Base-by-base conservation (phyloP, 2,888 invertebrate genomes). In the Drosophila trichaetosa region DNA sequence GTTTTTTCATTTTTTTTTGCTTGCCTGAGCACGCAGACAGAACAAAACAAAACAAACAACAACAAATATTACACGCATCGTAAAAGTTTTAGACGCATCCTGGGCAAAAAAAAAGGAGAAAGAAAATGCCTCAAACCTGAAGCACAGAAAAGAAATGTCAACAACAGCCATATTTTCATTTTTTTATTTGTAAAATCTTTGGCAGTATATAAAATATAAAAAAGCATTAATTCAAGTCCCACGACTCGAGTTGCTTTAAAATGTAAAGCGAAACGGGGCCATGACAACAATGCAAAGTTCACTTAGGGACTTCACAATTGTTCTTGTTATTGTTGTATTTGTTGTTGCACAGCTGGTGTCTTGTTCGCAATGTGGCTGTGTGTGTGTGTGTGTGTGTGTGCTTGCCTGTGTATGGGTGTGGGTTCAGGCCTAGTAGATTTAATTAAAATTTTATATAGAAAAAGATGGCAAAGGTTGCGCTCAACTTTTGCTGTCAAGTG, bases 221-320 rank as follows among this genome's bases (percentile, higher is more conserved):
- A 33, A 66, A 72, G 75, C 76, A 85, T 89, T 89, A 86, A 85
- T 89, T 85, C 85, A 89, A 89, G 88, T 85, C 61, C 57, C 38
- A 58, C 58, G 80, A 53, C 75, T 73, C 67, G 52, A 82, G 68
- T 71, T 85, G 73, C 83, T 80, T 88, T 88, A 78, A 85, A 89
- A 83, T 88, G 88, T 83, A 86, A 85, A 89, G 65, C 65, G 73
- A 69, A 74, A n/a, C 67, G 46, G 51, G 77, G 48, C 63, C 73
- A 54, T 63, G 60, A 76, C 76, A 70, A 71, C 72, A 80, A 68
- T 59, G 67, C 54, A 72, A 77, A 79, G 81, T 79, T 81, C 61
- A 63, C 58, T 81, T 62, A 57, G 60, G 73, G 61, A 77, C 69
- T 80, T 80, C 49, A 53, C 58, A 80, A 80, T 77, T 80, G 81